These are phyloP conservation scores for Drosophila bocqueti DNA, from an alignment of 1,140 invertebrate species.

Conservation along the genomic window DNA sequence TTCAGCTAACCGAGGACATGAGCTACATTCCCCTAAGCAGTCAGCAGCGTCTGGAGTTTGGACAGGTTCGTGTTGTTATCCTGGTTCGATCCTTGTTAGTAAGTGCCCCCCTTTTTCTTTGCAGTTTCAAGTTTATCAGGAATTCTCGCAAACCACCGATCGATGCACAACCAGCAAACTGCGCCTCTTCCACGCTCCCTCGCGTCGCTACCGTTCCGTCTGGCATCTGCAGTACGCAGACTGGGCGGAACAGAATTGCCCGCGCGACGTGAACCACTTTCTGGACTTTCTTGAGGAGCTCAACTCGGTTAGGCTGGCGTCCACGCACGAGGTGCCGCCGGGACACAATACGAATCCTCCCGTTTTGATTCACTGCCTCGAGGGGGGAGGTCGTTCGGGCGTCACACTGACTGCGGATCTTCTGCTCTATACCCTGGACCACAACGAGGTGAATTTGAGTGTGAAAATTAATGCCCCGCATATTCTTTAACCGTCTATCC, in stretches of 20 bases:
- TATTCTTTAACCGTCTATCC: background rate
- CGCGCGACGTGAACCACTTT: constrained; percentile 88
- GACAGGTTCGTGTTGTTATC: constrained; percentile 84
- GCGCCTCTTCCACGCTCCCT: constrained; percentile 86
- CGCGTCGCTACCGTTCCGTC: constrained; percentile 87
- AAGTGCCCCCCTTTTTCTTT: constrained; percentile 1
- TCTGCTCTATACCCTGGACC: constrained; percentile 93
- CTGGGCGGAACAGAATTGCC: constrained; percentile 90
- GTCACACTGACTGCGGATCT: constrained; percentile 92
- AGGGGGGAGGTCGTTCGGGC: constrained; percentile 90
- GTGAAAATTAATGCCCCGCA: background rate
- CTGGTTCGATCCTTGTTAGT: background rate
- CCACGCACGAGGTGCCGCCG: constrained; percentile 88
- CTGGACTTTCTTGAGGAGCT: constrained; percentile 94
- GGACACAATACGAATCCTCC: constrained; percentile 90
- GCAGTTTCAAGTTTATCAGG: constrained; percentile 90
- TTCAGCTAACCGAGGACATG: constrained; percentile 89
- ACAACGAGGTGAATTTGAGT: constrained; percentile 90
- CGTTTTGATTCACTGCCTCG: constrained; percentile 89
- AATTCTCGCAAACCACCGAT: constrained; percentile 88
- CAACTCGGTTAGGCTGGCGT: constrained; percentile 91
- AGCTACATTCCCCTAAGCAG: constrained; percentile 87
- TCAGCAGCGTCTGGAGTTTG: constrained; percentile 86
- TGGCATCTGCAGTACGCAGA: constrained; percentile 94
- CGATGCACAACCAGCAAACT: constrained; percentile 88